Conservation (phyloP, 2,888 invertebrate species). For the Mechanitis messenoides region DNA sequence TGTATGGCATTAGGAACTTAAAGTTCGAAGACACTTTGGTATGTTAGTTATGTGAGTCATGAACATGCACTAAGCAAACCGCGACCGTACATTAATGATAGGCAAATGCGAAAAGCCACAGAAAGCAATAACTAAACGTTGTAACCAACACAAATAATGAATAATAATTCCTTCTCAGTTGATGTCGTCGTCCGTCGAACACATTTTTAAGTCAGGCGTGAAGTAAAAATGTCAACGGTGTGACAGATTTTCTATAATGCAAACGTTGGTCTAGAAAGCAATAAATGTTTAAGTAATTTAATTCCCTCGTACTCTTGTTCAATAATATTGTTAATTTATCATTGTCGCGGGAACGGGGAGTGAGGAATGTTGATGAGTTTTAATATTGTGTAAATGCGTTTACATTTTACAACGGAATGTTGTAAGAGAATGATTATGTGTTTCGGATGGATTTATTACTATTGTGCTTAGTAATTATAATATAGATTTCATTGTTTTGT, state of each 20-base stretch:
- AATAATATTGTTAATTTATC: constrained; percentile 69
- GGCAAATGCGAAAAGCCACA: constrained; percentile 54
- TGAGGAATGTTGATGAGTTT: constrained; percentile 32
- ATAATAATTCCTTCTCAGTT: constrained; percentile 59
- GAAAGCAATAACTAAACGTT: constrained; percentile 48
- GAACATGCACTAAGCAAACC: constrained; percentile 47
- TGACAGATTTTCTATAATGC: constrained; percentile 48
- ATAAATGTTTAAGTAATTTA: constrained; percentile 51
- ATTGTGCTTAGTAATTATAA: neutral
- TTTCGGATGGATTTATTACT: neutral
- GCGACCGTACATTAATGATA: constrained; percentile 59
- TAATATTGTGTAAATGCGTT: constrained; percentile 16
- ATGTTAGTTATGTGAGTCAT: constrained; percentile 20
- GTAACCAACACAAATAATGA: constrained; percentile 53
- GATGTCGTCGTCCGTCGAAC: constrained; percentile 41
- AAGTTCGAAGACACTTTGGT: neutral
- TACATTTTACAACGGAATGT: constrained; percentile 5
- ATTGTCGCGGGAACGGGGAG: constrained; percentile 40
- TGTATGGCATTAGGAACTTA: neutral
- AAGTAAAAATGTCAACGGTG: constrained; percentile 40
- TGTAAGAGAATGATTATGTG: constrained; percentile 4
- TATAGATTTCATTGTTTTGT: neutral
- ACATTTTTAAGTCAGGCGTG: constrained; percentile 32
- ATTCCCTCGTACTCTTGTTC: constrained; percentile 46
- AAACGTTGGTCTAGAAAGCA: constrained; percentile 27